Percentiles rank a stretch among this genome's conserved stretches.
Conservation (phyloP, 2,113 vertebrate species). For the Sardina pilchardus region DNA sequence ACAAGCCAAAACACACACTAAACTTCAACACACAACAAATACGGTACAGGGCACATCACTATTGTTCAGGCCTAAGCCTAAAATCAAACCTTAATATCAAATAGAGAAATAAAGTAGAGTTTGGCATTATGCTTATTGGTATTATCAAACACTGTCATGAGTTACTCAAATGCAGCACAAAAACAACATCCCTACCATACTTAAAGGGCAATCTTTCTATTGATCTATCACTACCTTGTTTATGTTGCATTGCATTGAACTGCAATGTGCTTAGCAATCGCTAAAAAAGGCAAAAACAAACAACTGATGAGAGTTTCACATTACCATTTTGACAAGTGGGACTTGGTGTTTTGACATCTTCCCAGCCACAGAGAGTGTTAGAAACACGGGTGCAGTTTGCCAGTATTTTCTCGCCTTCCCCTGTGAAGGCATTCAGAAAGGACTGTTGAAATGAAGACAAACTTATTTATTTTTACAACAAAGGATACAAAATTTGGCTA, state of each 20-base stretch:
- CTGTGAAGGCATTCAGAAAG: slow-evolving; percentile 8
- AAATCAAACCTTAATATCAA: not conserved
- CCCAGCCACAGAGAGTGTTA: slow-evolving; percentile 27
- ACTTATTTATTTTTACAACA: too few species aligned
- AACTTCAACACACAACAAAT: not conserved
- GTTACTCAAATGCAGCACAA: not conserved
- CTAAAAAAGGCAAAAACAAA: not conserved
- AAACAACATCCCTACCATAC: not conserved
- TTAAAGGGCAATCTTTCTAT: not conserved
- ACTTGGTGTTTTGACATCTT: not conserved
- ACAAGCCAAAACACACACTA: not conserved
- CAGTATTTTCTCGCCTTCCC: slow-evolving; percentile 7
- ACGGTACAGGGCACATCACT: not conserved
- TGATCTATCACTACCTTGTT: not conserved
- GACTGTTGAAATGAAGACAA: not conserved
- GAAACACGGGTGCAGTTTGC: not conserved
- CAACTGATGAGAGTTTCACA: not conserved
- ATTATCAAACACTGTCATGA: not conserved
- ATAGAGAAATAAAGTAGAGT: not conserved
- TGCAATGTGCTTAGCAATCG: not conserved
- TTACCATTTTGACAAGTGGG: slow-evolving; percentile 9
- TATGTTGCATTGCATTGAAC: not conserved
- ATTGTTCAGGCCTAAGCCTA: not conserved
- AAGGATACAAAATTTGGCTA: too few species aligned
- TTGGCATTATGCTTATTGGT: not conserved